phyloP scores from a whole-genome alignment of 2,113 vertebrate species.

The Mormyrus iriodes region DNA sequence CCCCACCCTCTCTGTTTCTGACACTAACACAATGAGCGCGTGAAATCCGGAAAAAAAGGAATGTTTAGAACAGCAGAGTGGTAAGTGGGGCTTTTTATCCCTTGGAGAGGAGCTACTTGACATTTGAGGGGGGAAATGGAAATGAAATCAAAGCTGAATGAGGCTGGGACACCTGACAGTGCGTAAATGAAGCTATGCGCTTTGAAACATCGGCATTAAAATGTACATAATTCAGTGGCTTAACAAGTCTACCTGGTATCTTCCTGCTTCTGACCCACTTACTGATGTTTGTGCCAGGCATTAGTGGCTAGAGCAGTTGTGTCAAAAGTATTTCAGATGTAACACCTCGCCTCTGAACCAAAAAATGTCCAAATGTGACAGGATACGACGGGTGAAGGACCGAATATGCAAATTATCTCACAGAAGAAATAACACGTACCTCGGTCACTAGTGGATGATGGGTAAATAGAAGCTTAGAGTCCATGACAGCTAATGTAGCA shows the following conservation, averaged over 20 bases:
- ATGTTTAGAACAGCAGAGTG: background rate
- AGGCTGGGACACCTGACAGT: conserved; percentile 11
- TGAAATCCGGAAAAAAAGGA: background rate
- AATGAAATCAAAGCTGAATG: conserved; percentile 16
- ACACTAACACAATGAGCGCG: background rate
- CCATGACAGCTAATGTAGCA: background rate
- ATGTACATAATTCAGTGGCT: conserved; percentile 17
- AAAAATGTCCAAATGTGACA: background rate
- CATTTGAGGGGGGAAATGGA: conserved; percentile 15
- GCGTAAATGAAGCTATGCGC: conserved; percentile 14
- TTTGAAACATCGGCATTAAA: conserved; percentile 11
- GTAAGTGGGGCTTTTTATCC: conserved; percentile 11
- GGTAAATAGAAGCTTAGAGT: background rate
- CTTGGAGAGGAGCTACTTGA: conserved; percentile 11
- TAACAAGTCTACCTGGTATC: background rate
- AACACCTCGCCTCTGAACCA: background rate
- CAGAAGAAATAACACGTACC: background rate
- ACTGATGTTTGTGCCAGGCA: background rate
- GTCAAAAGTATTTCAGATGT: background rate
- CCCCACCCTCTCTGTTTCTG: background rate
- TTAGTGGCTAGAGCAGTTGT: background rate
- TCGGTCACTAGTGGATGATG: background rate
- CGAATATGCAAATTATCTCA: background rate
- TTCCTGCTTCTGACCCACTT: conserved; percentile 17
- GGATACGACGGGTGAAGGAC: background rate